Percentiles rank a stretch among this genome's conserved stretches.
phyloP scores from a whole-genome alignment of 2,113 vertebrate species.

The Engystomops pustulosus region DNA sequence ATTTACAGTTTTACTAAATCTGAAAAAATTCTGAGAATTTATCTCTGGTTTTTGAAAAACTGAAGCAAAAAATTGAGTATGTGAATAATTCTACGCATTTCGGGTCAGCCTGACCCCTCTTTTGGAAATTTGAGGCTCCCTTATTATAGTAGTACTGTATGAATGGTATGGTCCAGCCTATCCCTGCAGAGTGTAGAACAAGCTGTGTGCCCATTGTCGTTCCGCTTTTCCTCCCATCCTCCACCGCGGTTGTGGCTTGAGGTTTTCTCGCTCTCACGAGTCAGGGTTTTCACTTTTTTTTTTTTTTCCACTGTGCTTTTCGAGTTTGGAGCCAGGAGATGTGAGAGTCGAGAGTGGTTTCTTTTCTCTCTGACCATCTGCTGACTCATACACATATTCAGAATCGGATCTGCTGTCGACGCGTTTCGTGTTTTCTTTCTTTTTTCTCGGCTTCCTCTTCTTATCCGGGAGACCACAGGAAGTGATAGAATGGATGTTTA shows the following conservation, averaged over 20 bases:
- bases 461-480: constrained; percentile 14
- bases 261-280: constrained; percentile 17
- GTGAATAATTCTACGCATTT: too few relatives aligned
- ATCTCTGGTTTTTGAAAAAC: too few relatives aligned
- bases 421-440: constrained; percentile 13
- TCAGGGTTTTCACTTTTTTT: not conserved
- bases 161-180: not conserved
- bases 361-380: not conserved
- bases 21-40: too few relatives aligned
- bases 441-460: constrained; percentile 16
- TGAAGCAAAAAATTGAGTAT: too few relatives aligned
- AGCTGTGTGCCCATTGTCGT: not conserved
- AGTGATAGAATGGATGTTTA: constrained; percentile 24
- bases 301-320: not conserved
- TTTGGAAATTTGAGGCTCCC: too few relatives aligned
- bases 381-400: constrained; percentile 42
- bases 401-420: not conserved
- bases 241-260: constrained; percentile 25
- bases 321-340: not conserved
- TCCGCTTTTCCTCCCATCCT: not conserved
- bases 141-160: not conserved
- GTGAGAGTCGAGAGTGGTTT: not conserved
- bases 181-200: not conserved
- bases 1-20: not conserved
- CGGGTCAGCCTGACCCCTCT: too few relatives aligned